phyloP scores from a whole-genome alignment of 2,113 vertebrate genomes.

The Otus sunia region DNA sequence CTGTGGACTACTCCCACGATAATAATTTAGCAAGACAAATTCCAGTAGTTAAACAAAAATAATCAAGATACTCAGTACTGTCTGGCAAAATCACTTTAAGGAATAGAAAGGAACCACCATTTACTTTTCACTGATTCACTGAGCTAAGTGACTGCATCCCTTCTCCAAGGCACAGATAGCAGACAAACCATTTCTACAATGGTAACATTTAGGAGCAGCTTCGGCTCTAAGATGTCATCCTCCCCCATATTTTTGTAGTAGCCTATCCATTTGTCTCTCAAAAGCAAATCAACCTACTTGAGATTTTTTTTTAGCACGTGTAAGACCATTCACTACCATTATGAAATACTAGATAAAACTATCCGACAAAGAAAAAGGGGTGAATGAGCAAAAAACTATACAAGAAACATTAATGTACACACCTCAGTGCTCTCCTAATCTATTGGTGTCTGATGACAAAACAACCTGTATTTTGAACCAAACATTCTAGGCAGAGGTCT shows the following conservation, averaged over 20 bases:
- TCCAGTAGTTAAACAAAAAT: background rate
- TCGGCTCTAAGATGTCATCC: background rate
- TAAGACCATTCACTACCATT: background rate
- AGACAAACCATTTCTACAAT: background rate
- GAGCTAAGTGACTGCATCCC: background rate
- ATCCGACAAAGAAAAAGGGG: background rate
- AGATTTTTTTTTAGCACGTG: background rate
- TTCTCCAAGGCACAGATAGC: background rate
- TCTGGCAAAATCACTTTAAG: background rate
- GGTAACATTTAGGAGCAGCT: background rate
- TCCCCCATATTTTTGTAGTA: background rate
- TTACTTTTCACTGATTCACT: background rate
- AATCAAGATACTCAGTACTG: background rate
- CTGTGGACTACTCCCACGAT: background rate
- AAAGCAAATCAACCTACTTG: background rate
- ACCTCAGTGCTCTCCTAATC: background rate
- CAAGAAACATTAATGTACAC: background rate
- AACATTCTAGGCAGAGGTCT: background rate
- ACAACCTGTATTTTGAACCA: background rate
- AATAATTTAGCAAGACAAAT: background rate
- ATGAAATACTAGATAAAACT: background rate
- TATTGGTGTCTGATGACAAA: background rate
- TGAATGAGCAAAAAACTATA: background rate
- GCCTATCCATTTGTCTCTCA: background rate
- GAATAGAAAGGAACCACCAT: background rate